phyloP scores from a whole-genome alignment of 2,888 invertebrate genomes.

The Microdon myrmicae region DNA sequence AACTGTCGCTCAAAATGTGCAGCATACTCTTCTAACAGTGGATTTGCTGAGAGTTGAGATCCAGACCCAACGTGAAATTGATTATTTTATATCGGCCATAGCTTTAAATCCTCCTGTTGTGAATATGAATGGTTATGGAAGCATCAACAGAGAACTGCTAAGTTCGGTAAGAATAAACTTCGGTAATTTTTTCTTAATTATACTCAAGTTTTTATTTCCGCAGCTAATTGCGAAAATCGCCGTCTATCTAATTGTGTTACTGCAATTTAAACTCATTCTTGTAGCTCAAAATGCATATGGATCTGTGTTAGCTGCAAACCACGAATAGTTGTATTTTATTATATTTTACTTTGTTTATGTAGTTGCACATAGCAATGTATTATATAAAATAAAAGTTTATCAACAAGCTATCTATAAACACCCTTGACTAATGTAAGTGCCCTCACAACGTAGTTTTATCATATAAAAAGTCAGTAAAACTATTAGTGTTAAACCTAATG shows the following conservation, averaged over 20 bases:
- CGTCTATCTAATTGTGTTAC: constrained; percentile 73
- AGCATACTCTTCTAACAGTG: constrained; percentile 71
- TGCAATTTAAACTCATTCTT: constrained; percentile 74
- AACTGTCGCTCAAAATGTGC: constrained; percentile 73
- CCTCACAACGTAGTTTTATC: too few species aligned
- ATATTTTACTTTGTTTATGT: too few species aligned
- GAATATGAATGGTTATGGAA: constrained; percentile 73
- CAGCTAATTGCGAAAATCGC: constrained; percentile 74
- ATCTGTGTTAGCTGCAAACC: not conserved
- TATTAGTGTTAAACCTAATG: too few species aligned
- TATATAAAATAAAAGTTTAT: too few species aligned
- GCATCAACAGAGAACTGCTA: constrained; percentile 73
- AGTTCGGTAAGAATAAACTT: constrained; percentile 73
- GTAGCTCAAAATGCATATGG: constrained; percentile 36
- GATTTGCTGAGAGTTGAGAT: constrained; percentile 70
- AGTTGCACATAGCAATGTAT: too few species aligned
- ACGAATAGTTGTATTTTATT: too few species aligned
- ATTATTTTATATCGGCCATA: constrained; percentile 75
- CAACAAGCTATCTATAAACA: too few species aligned
- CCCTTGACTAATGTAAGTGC: too few species aligned
- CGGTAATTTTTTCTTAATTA: not conserved
- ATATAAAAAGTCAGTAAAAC: too few species aligned
- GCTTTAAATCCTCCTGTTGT: constrained; percentile 77
- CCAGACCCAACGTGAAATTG: constrained; percentile 74
- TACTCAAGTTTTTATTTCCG: constrained; percentile 55